Conservation (phyloP, 2,113 vertebrate species). For the Chloropsis cyanopogon region DNA sequence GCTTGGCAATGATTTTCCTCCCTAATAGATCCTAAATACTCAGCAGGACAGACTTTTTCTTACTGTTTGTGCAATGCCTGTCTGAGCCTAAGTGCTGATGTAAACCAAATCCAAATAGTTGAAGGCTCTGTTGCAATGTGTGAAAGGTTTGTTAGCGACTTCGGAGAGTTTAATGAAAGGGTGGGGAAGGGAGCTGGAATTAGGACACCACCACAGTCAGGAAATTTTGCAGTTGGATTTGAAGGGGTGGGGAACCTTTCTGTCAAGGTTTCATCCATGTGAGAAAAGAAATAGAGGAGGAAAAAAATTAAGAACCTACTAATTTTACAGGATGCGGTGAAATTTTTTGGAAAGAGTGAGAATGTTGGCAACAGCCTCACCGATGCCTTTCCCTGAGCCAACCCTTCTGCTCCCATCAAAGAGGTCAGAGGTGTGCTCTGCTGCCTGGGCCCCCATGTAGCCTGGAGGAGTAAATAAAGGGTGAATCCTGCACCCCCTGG, state of each 20-base stretch:
- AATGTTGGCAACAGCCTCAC: background rate
- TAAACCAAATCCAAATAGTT: background rate
- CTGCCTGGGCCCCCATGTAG: background rate
- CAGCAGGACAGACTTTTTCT: background rate
- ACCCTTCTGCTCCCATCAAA: background rate
- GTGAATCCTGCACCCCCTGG: background rate
- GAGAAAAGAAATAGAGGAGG: background rate
- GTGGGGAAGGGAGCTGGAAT: background rate
- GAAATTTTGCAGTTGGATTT: background rate
- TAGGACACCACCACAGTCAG: background rate
- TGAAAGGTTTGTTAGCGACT: background rate
- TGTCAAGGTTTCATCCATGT: background rate
- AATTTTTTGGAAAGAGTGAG: background rate
- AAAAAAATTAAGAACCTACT: background rate
- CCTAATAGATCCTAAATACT: background rate
- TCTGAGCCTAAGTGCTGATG: background rate
- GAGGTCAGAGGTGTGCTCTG: background rate
- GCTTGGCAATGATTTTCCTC: rapidly evolving
- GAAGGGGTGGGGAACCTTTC: background rate
- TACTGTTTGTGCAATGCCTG: background rate
- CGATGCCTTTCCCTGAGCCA: background rate
- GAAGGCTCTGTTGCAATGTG: background rate
- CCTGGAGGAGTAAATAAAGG: background rate
- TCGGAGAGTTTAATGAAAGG: background rate
- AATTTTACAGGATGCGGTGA: background rate